These are phyloP conservation scores for Peromyscus attwateri DNA, from an alignment of 2,797 vertebrate genomes.

Conservation along the genomic window DNA sequence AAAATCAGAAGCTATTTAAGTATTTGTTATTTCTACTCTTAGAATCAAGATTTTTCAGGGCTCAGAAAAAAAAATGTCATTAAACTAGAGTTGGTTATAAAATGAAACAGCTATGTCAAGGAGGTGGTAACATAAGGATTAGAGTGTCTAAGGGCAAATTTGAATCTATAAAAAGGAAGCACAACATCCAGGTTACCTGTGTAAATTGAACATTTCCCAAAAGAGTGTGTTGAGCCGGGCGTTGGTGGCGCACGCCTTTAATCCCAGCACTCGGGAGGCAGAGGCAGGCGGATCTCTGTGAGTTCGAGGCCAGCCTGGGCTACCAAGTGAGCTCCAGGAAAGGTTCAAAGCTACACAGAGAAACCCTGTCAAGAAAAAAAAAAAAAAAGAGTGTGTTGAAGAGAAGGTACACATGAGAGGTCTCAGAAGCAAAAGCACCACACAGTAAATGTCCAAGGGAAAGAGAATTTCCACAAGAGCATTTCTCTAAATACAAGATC, in stretches of 20 bases:
- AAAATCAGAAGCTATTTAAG: not conserved
- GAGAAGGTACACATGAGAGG: not conserved
- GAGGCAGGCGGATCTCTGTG: no score
- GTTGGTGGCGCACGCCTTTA: no score
- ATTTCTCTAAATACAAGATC: not conserved
- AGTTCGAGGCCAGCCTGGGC: no score
- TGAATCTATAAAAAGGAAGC: not conserved
- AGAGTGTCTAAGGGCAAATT: not conserved
- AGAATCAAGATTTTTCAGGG: not conserved
- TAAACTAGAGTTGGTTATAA: not conserved
- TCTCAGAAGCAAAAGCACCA: not conserved
- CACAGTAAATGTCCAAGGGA: not conserved
- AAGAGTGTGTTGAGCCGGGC: constrained; percentile 33
- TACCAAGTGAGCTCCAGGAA: no score
- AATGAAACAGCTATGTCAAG: not conserved
- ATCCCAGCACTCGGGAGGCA: no score
- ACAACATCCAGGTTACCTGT: not conserved
- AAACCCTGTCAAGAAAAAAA: no score
- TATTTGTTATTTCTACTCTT: not conserved
- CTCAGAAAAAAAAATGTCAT: constrained; percentile 60
- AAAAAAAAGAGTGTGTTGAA: constrained; percentile 27
- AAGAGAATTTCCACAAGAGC: not conserved
- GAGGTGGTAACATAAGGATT: not conserved
- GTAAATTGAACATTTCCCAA: not conserved
- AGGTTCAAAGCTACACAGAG: no score